Evolutionary conservation across 2,797 vertebrate genomes (phyloP), one percentile per base, ranked within the genome.

Genomic region (Pelobates cultripes): DNA sequence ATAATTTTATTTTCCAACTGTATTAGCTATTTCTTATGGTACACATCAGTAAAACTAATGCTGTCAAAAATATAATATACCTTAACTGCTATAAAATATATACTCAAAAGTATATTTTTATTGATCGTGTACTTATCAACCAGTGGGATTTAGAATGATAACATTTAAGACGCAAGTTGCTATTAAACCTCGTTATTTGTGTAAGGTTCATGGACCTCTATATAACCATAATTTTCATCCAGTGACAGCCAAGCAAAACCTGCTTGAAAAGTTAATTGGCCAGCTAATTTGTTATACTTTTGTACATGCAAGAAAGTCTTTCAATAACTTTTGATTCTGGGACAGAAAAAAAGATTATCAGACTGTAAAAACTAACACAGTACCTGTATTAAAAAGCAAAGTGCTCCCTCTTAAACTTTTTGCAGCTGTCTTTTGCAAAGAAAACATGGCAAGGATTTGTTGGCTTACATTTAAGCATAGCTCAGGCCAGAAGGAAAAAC

Each of bases 361-460:
- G 79, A 83, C 70, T 75, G 82, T 83, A 79, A 83, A 83, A 83
- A 79, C 78, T 79, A 75, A 57, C 53, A 43, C 63, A 12, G 42
- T 28, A 63, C 72, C 68, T 75, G 64, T 41, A 44, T 17, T 53
- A 83, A 70, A 79, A 66, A 51, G 53, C 43, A 72, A 66, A 79
- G 75, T 79, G n/a, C 72, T 79, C 67, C 14, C n/a, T 70, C 28
- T 64, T 74, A 79, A 75, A 79, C 67, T 55, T 70, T 71, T 70
- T 79, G 72, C 82, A 83, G 72, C 77, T 83, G 82, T 83, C 82
- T 70, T 73, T 69, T 70, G 57, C 72, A 75, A 83, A 83, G 77
- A 83, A 83, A 83, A 83, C 81, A 83, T 79, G 77, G 82, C 77
- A 75, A 75, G 77, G 70, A 57, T 83, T 83, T 78, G 44, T 43